Conservation (phyloP, 2,888 invertebrate genomes). For the Cactoblastis cactorum region DNA sequence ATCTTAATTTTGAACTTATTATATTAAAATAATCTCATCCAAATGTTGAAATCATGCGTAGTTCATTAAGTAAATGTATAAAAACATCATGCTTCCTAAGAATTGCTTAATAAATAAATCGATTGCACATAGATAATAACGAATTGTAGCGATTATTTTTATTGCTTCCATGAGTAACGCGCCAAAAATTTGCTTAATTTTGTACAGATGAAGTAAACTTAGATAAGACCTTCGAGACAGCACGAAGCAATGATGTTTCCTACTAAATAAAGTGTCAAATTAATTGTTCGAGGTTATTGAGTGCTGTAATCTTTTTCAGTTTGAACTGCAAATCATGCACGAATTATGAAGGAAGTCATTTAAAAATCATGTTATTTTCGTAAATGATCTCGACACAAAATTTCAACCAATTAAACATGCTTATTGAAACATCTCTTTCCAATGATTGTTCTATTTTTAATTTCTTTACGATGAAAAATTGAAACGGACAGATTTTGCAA, state of each 20-base stretch:
- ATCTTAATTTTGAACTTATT: neutral
- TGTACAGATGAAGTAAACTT: neutral
- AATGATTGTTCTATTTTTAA: no score
- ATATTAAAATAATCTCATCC: neutral
- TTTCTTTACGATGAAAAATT: no score
- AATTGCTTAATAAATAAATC: conserved; percentile 14
- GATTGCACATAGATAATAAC: neutral
- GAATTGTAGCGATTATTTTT: neutral
- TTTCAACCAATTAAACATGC: no score
- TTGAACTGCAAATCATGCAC: neutral
- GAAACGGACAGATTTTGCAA: no score
- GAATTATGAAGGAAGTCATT: neutral
- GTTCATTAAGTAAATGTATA: no score
- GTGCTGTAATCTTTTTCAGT: no score
- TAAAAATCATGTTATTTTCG: neutral
- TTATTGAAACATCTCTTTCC: no score
- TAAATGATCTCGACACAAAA: neutral
- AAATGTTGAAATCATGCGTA: neutral
- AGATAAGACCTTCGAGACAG: neutral
- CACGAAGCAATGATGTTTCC: neutral
- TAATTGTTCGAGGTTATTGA: neutral
- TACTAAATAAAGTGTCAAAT: neutral
- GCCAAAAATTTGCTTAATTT: neutral
- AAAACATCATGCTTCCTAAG: conserved; percentile 14
- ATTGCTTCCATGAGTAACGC: neutral